A percentile compares a stretch with the other conserved stretches of the same genome.
Conservation (phyloP, 1,140 invertebrate genomes). For the Drosophila eugracilis region DNA sequence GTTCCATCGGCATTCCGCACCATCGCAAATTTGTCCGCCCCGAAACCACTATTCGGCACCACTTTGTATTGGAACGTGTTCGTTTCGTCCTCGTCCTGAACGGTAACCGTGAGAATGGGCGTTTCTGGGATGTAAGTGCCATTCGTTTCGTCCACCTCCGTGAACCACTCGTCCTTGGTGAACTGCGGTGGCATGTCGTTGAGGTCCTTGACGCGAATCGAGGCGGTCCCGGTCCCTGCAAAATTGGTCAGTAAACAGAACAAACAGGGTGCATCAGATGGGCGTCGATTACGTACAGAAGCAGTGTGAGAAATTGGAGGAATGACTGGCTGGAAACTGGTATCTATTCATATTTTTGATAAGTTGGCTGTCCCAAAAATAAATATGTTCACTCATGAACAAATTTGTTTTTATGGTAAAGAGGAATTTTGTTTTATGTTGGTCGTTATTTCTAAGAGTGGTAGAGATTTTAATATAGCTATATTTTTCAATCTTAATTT, state of each 20-base stretch:
- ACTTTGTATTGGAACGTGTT: slow-evolving; percentile 87
- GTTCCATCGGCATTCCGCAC: slow-evolving; percentile 88
- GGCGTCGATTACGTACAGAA: slow-evolving; percentile 17
- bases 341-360: too few relatives aligned
- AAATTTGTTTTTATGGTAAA: not conserved
- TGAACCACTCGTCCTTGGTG: slow-evolving; percentile 88
- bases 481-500: too few relatives aligned
- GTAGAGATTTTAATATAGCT: too few relatives aligned
- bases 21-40: slow-evolving; percentile 89
- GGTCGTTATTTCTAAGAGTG: too few relatives aligned
- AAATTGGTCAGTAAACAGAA: slow-evolving; percentile 25
- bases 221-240: slow-evolving; percentile 85
- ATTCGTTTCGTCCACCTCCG: slow-evolving; percentile 89
- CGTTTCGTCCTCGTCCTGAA: slow-evolving; percentile 88
- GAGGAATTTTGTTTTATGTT: too few relatives aligned
- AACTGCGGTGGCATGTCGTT: slow-evolving; percentile 88
- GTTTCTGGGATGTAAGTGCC: slow-evolving; percentile 87
- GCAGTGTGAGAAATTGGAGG: slow-evolving; percentile 8
- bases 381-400: not conserved
- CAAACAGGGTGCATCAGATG: slow-evolving; percentile 6
- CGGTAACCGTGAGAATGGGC: slow-evolving; percentile 88
- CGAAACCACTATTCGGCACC: slow-evolving; percentile 87
- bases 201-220: slow-evolving; percentile 87
- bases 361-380: not conserved
- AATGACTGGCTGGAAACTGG: not conserved